Conservation (phyloP, 2,888 invertebrate species). For the Cinara cedri region DNA sequence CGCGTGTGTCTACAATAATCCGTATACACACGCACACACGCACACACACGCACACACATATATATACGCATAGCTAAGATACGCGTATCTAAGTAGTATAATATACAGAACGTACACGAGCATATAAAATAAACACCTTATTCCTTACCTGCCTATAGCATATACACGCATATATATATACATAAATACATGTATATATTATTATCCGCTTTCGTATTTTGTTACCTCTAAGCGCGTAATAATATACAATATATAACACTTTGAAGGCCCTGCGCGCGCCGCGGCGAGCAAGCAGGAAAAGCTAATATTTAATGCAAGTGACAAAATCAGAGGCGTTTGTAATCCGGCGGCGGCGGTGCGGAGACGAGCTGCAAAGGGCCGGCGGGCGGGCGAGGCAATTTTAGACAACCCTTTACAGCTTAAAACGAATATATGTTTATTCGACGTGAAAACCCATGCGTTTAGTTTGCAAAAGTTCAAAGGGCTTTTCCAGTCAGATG, state of each 20-base stretch:
- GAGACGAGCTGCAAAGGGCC: neutral
- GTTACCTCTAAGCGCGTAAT: conserved; percentile 15
- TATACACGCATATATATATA: neutral
- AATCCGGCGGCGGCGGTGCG: conserved; percentile 9
- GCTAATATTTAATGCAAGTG: conserved; percentile 55
- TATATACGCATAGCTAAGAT: neutral
- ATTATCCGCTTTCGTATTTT: conserved; percentile 22
- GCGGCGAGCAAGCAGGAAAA: conserved; percentile 30
- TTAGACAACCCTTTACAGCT: conserved; percentile 56
- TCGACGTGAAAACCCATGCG: conserved; percentile 56
- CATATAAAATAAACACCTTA: too few relatives aligned
- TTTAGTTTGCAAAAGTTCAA: conserved; percentile 55
- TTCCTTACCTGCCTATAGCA: neutral
- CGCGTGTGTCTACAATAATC: too few relatives aligned
- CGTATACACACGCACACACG: neutral
- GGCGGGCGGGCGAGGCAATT: conserved; percentile 39
- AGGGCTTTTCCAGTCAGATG: conserved; percentile 56
- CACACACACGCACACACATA: neutral
- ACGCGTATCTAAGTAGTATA: neutral
- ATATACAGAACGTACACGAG: neutral
- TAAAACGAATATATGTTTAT: conserved; percentile 56
- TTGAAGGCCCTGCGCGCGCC: conserved; percentile 24
- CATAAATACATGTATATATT: neutral
- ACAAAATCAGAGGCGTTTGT: conserved; percentile 55
- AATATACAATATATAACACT: conserved; percentile 6